Conservation (phyloP, 2,888 invertebrate genomes). For the Lasioglossum vierecki region DNA sequence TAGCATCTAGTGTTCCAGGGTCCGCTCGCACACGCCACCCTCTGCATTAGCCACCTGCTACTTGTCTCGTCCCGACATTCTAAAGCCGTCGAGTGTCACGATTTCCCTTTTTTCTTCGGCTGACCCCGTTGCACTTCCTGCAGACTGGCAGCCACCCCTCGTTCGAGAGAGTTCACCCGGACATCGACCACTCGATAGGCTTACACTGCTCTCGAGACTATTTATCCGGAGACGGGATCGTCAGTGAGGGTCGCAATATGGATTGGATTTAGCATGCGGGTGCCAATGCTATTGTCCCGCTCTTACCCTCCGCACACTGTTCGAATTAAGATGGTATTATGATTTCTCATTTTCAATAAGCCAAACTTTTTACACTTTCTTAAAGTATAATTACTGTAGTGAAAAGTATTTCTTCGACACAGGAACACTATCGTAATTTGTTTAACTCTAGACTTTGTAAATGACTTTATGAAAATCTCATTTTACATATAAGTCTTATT, state of each 20-base stretch:
- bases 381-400: too few relatives aligned
- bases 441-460: background rate
- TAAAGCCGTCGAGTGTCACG: conserved; percentile 43
- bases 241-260: too few relatives aligned
- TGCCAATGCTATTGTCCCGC: background rate
- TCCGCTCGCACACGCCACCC: conserved; percentile 57
- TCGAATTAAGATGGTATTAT: background rate
- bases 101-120: conserved; percentile 46
- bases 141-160: conserved; percentile 34
- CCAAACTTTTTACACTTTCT: background rate
- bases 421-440: too few relatives aligned
- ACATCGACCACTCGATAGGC: conserved; percentile 19
- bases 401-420: too few relatives aligned
- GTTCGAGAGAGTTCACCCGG: conserved; percentile 23
- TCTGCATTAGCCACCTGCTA: conserved; percentile 79
- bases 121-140: conserved; percentile 58
- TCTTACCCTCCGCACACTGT: background rate
- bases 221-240: conserved; percentile 21
- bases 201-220: conserved; percentile 3
- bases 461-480: background rate
- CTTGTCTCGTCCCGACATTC: conserved; percentile 70
- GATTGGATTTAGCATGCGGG: background rate
- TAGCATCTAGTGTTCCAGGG: conserved; percentile 51
- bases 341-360: background rate
- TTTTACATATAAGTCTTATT: background rate